phyloP scores from a whole-genome alignment of 1,140 invertebrate species.

The Nomia melanderi region DNA sequence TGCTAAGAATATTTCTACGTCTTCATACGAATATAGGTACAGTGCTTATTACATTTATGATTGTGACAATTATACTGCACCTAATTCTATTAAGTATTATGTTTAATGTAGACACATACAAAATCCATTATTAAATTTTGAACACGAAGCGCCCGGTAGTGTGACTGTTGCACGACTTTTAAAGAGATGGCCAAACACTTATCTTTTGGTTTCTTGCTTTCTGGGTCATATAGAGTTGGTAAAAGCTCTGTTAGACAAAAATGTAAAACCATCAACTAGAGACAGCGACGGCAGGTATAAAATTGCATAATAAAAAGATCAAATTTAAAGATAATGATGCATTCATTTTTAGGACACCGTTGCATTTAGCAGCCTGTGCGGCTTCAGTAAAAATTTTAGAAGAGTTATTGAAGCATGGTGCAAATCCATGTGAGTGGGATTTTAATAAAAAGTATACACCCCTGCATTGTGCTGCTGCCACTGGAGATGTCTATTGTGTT shows the following conservation, averaged over 20 bases:
- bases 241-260: slow-evolving; percentile 67
- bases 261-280: slow-evolving; percentile 62
- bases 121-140: slow-evolving; percentile 62
- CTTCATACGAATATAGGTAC: slow-evolving; percentile 71
- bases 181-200: slow-evolving; percentile 74
- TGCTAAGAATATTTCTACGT: slow-evolving; percentile 42
- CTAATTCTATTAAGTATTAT: slow-evolving; percentile 7
- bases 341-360: slow-evolving; percentile 82
- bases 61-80: slow-evolving; percentile 18
- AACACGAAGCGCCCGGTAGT: slow-evolving; percentile 63
- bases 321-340: neutral
- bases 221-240: slow-evolving; percentile 71
- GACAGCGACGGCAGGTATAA: slow-evolving; percentile 77
- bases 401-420: slow-evolving; percentile 84
- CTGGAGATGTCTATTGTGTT: slow-evolving; percentile 82
- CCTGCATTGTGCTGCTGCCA: slow-evolving; percentile 88
- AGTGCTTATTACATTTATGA: neutral
- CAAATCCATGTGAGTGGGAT: slow-evolving; percentile 87
- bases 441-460: slow-evolving; percentile 85
- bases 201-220: slow-evolving; percentile 74
- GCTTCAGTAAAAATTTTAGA: slow-evolving; percentile 85
- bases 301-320: neutral
- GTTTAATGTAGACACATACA: slow-evolving; percentile 55
- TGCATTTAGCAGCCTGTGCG: slow-evolving; percentile 89
- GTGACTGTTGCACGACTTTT: slow-evolving; percentile 64